These are phyloP conservation scores for Auanema freiburgensis DNA, from an alignment of 2,888 invertebrate genomes.

Conservation along the genomic window DNA sequence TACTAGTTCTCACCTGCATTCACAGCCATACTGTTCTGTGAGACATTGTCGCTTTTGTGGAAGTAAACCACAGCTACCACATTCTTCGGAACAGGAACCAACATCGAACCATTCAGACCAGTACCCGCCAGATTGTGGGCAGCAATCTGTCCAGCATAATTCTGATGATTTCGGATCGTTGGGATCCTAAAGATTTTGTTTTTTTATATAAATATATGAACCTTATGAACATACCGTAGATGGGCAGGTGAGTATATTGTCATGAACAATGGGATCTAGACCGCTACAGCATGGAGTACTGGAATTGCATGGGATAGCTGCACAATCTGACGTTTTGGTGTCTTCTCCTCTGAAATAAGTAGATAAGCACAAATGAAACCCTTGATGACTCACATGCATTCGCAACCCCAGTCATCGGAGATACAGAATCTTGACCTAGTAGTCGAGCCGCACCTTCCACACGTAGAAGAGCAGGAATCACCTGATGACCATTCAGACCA, in stretches of 20 bases:
- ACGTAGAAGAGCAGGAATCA: slow-evolving; percentile 26
- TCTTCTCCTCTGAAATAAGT: slow-evolving; percentile 28
- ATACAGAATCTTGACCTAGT: slow-evolving; percentile 29
- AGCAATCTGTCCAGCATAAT: slow-evolving; percentile 14
- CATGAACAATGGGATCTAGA: slow-evolving; percentile 23
- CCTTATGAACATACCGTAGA: neutral
- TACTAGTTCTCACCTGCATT: slow-evolving; percentile 10
- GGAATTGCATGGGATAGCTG: slow-evolving; percentile 23
- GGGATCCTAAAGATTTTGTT: neutral
- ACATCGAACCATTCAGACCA: slow-evolving; percentile 42
- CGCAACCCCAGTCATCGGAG: slow-evolving; percentile 24
- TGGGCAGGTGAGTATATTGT: slow-evolving; percentile 7
- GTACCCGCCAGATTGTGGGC: slow-evolving; percentile 29
- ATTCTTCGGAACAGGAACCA: slow-evolving; percentile 17
- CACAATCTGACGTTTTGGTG: slow-evolving; percentile 35
- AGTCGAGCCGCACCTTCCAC: slow-evolving; percentile 33
- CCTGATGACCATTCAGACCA: slow-evolving; percentile 31
- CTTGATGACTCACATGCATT: slow-evolving; percentile 29
- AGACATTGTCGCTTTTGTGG: slow-evolving; percentile 19
- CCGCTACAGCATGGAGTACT: slow-evolving; percentile 30
- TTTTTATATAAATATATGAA: no score
- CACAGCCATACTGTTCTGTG: slow-evolving; percentile 8
- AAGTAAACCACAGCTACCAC: slow-evolving; percentile 20
- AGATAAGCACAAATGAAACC: neutral
- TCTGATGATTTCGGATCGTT: slow-evolving; percentile 7